Base-by-base conservation (phyloP, 2,113 vertebrate genomes). In the Aptenodytes forsteri region DNA sequence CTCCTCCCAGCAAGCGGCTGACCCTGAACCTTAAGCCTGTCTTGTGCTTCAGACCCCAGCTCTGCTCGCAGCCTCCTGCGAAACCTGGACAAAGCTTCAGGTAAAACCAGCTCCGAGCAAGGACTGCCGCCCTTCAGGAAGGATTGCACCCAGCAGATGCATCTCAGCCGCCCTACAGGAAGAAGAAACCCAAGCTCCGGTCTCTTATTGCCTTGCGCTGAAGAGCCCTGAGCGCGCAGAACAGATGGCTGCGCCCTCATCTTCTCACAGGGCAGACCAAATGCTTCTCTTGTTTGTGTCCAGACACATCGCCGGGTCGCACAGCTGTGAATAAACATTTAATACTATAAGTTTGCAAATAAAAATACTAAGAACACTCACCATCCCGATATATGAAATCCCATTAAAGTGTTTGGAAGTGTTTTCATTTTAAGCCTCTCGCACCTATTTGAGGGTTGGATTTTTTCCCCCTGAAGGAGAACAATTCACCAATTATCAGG, bases 171-270 rank as follows among this genome's bases (percentile, higher is more conserved):
- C 30, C 34, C 50, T 6, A 2, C 36, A 9, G 34, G 34, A 46
- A 72, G 64, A 13, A 27, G n/a, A 32, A 66, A 59, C 16, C 38
- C 0, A 1, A 71, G 70, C 27, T 29, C 34, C 2, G 3, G 30
- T 7, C 83, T 70, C 32, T 0, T 6, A 14, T 6, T 4, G 46
- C 30, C 9, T 0, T 2, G 38, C 22, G 12, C 14, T 2, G 26
- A 32, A 46, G 42, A 40, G n/a, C 59, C 34, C 22, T 2, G 19
- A 34, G 36, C 61, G 46, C 1, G 4, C 44, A 17, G 18, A 34
- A 32, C 42, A 44, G 67, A 21, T 6, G 47, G 61, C 49, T 10
- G 54, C 34, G 16, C 42, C 59, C 54, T 30, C 30, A 6, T 5
- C 62, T 10, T 21, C 52, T 29, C 52, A 1, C 27, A 3, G 46